These are phyloP conservation scores for Steinernema feltiae DNA, from an alignment of 1,140 invertebrate species.

Conservation along the genomic window DNA sequence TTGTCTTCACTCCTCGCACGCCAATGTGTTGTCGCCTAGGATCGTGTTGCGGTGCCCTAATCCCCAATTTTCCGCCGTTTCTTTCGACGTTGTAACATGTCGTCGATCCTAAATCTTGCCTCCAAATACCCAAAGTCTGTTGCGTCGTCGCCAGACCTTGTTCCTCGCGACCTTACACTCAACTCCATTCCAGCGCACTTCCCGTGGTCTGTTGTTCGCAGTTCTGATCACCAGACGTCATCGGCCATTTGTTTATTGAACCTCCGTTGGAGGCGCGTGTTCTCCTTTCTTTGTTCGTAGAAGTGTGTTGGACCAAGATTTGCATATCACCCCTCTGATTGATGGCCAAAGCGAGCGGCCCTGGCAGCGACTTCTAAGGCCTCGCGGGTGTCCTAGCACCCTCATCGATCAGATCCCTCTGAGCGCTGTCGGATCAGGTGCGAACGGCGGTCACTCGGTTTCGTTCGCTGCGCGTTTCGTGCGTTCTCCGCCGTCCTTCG, in stretches of 20 bases:
- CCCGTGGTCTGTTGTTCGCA: background rate
- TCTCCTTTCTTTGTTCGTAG: background rate
- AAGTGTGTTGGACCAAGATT: background rate
- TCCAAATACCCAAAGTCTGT: background rate
- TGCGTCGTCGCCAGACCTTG: background rate
- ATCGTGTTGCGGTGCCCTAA: background rate
- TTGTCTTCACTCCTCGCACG: background rate
- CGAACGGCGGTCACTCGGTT: background rate
- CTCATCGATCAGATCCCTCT: background rate
- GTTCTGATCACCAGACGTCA: background rate
- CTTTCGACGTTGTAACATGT: background rate
- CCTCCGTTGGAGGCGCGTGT: background rate
- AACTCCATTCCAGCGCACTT: background rate
- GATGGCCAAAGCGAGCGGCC: background rate
- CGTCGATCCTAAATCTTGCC: background rate
- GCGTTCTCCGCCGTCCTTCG: background rate
- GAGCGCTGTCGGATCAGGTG: background rate
- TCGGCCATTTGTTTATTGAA: background rate
- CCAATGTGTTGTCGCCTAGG: background rate
- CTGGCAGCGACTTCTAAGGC: background rate
- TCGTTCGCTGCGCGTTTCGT: background rate
- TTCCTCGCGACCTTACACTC: background rate
- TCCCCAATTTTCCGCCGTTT: background rate
- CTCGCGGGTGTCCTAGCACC: background rate
- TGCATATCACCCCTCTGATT: background rate